Conservation (phyloP, 2,888 invertebrate species). For the Herminia tarsipennalis region DNA sequence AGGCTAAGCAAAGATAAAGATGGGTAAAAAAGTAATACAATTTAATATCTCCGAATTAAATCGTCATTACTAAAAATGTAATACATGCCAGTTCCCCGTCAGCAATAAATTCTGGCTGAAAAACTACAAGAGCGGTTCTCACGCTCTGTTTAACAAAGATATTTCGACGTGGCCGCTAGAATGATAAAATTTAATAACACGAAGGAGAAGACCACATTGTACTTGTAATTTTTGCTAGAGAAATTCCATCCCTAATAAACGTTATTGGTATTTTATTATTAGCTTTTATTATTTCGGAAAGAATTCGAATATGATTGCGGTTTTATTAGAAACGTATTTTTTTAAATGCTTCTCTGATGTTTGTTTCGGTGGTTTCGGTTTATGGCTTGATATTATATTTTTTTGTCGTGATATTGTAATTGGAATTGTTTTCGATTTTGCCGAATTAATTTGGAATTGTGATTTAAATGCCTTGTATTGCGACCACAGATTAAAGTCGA, state of each 20-base stretch:
- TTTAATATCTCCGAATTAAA: conserved; percentile 22
- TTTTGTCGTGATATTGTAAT: background rate
- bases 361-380: conserved; percentile 2
- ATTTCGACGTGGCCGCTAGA: conserved; percentile 61
- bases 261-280: conserved; percentile 60
- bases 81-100: conserved; percentile 21
- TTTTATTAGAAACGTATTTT: conserved; percentile 30
- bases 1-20: background rate
- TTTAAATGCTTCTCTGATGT: conserved; percentile 27
- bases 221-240: conserved; percentile 58
- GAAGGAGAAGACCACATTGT: conserved; percentile 42
- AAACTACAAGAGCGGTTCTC: conserved; percentile 56
- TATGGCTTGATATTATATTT: background rate
- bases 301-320: conserved; percentile 34
- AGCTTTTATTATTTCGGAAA: conserved; percentile 26
- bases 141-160: conserved; percentile 71
- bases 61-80: conserved; percentile 24
- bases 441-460: background rate
- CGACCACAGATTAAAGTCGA: too few species aligned
- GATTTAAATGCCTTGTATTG: too few species aligned
- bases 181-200: conserved; percentile 76
- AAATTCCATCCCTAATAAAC: conserved; percentile 53
- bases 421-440: background rate
- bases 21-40: conserved; percentile 1
- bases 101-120: conserved; percentile 55